A percentile compares a stretch with the other conserved stretches of the same genome.
Evolutionary conservation across 2,113 vertebrate species (phyloP).

Genomic region (Nycticebus coucang): DNA sequence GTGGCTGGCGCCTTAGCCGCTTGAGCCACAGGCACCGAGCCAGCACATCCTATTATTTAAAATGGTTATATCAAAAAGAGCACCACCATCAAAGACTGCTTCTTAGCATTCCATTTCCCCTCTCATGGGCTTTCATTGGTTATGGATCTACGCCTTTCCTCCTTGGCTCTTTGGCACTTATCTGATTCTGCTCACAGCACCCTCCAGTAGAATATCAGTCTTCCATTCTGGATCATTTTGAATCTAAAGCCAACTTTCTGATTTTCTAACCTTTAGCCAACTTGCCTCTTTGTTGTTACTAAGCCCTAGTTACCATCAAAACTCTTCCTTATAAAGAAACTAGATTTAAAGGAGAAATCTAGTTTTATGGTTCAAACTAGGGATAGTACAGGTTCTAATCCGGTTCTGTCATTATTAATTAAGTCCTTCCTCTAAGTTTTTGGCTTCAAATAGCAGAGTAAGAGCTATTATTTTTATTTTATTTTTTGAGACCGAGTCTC

Average conservation of each 20-base stretch:
- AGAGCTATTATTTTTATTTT: neutral
- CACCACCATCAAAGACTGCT: neutral
- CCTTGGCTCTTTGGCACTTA: neutral
- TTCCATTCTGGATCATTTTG: neutral
- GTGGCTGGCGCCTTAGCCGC: too few species aligned
- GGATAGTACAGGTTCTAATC: neutral
- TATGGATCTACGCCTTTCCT: neutral
- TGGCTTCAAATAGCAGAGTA: neutral
- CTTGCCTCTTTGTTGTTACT: neutral
- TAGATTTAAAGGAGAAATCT: neutral
- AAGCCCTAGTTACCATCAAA: neutral
- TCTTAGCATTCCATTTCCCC: neutral
- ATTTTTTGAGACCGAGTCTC: too few species aligned
- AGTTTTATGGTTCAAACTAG: neutral
- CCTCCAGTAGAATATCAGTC: neutral
- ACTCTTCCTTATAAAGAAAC: neutral
- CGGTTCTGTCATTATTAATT: neutral
- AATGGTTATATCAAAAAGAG: neutral
- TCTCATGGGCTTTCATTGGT: neutral
- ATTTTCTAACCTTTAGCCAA: neutral
- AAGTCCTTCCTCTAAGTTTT: constrained; percentile 1
- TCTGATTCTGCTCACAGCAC: neutral
- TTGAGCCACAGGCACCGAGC: too few species aligned
- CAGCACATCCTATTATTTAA: neutral
- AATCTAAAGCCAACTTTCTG: neutral